phyloP scores from a whole-genome alignment of 2,888 invertebrate species.

The Epicampocera succincta region DNA sequence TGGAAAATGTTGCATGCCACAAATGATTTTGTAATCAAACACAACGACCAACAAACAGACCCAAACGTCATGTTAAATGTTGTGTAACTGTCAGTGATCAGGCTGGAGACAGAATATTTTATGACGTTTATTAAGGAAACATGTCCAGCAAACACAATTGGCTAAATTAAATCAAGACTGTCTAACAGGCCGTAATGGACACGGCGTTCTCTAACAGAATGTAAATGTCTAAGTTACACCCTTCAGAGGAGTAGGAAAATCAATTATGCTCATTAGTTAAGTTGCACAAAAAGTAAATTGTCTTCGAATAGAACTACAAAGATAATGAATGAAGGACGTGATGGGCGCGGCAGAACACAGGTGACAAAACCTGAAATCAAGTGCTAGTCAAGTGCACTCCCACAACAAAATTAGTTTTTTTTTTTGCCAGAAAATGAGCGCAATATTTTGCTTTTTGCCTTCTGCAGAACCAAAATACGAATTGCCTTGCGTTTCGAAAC shows the following conservation, averaged over 20 bases:
- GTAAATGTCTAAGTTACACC: background rate
- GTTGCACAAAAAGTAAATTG: too few species aligned
- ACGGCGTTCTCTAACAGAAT: constrained; percentile 6
- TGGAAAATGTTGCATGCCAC: constrained; percentile 45
- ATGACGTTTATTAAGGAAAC: background rate
- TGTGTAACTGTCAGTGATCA: constrained; percentile 56
- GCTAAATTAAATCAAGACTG: constrained; percentile 52
- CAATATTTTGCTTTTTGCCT: too few species aligned
- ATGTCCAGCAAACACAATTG: constrained; percentile 29
- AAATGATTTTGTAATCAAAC: constrained; percentile 36
- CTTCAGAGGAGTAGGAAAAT: too few species aligned
- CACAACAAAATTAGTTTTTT: too few species aligned
- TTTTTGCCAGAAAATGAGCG: too few species aligned
- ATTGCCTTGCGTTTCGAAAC: too few species aligned
- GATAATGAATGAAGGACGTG: too few species aligned
- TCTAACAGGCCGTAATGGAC: constrained; percentile 52
- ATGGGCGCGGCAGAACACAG: too few species aligned
- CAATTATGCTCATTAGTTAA: too few species aligned
- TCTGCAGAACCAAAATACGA: too few species aligned
- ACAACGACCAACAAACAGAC: constrained; percentile 30
- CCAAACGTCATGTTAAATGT: constrained; percentile 46
- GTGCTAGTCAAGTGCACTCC: too few species aligned
- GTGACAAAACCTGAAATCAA: too few species aligned
- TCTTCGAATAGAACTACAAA: background rate
- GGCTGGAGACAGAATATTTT: constrained; percentile 11